These are phyloP conservation scores for Callorhinus ursinus DNA, from an alignment of 2,113 vertebrate genomes.

Conservation along the genomic window DNA sequence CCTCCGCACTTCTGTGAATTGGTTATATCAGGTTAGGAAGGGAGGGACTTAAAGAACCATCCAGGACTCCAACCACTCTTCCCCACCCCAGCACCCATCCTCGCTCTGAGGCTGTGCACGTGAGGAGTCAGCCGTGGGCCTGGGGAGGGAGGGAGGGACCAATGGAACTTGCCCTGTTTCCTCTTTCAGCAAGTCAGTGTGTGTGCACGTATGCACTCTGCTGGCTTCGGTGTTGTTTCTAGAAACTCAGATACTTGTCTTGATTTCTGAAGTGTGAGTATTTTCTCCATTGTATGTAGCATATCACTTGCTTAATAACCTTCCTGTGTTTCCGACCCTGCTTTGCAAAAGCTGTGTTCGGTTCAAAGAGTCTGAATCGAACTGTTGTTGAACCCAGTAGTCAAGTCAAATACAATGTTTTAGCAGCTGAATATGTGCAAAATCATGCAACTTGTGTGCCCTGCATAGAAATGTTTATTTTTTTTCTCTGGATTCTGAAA, in stretches of 20 bases:
- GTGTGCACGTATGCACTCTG: rapidly evolving
- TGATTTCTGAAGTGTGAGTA: constrained; percentile 30
- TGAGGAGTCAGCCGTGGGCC: constrained; percentile 62
- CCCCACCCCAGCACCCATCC: background rate
- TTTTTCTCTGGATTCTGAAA: constrained; percentile 73
- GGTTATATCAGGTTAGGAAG: constrained; percentile 59
- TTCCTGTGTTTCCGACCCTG: constrained; percentile 46
- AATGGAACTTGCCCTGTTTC: rapidly evolving
- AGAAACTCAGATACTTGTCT: background rate
- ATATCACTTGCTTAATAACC: constrained; percentile 11
- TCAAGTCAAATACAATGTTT: background rate
- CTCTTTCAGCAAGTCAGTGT: background rate
- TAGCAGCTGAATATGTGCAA: background rate
- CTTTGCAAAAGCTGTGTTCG: constrained; percentile 55
- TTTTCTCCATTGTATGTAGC: background rate
- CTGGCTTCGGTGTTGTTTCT: background rate
- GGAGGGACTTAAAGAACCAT: constrained; percentile 74
- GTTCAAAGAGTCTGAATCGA: constrained; percentile 8
- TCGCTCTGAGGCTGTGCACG: constrained; percentile 63
- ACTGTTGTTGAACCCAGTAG: background rate
- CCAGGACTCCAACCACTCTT: constrained; percentile 42
- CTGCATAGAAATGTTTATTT: constrained; percentile 24
- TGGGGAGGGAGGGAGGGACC: background rate
- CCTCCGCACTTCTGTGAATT: constrained; percentile 53
- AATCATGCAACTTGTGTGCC: background rate